Evolutionary conservation across 2,113 vertebrate genomes (phyloP).

Genomic region (Colossoma macropomum): DNA sequence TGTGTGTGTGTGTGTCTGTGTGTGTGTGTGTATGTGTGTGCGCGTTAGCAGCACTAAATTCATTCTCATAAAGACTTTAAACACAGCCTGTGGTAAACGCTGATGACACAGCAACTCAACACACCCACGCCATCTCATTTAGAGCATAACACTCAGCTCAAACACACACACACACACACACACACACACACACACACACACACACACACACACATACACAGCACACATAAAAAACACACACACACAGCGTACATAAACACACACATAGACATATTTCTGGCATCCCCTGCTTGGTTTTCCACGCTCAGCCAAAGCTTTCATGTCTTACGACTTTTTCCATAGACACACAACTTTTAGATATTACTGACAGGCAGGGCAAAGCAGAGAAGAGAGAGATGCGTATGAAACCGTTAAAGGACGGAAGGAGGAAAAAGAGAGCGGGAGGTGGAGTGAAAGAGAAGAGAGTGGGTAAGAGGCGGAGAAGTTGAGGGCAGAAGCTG

Average conservation of each 20-base stretch:
- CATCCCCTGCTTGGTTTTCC: slow-evolving; percentile 33
- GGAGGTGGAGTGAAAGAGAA: neutral
- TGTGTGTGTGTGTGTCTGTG: neutral
- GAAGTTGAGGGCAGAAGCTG: slow-evolving; percentile 6
- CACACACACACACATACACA: slow-evolving; percentile 32
- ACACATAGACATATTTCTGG: slow-evolving; percentile 27
- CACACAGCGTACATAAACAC: slow-evolving; percentile 10
- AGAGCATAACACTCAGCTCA: slow-evolving; percentile 41
- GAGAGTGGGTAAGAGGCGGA: neutral
- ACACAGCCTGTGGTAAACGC: slow-evolving; percentile 29
- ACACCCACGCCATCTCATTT: slow-evolving; percentile 40
- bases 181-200: slow-evolving; percentile 23
- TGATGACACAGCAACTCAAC: slow-evolving; percentile 44
- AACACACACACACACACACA: slow-evolving; percentile 19
- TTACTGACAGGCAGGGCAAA: neutral
- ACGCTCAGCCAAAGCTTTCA: slow-evolving; percentile 28
- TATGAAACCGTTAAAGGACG: neutral
- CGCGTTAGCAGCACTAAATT: slow-evolving; percentile 35
- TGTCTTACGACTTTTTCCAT: slow-evolving; percentile 45
- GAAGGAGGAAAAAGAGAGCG: neutral
- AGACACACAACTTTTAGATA: neutral
- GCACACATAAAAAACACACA: slow-evolving; percentile 5
- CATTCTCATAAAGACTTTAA: slow-evolving; percentile 48
- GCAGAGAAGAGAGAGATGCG: neutral
- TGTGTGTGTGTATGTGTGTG: slow-evolving; percentile 52